Evolutionary conservation across 1,140 invertebrate species (phyloP).

Genomic region (Pachyrhynchus sulphureomaculatus): DNA sequence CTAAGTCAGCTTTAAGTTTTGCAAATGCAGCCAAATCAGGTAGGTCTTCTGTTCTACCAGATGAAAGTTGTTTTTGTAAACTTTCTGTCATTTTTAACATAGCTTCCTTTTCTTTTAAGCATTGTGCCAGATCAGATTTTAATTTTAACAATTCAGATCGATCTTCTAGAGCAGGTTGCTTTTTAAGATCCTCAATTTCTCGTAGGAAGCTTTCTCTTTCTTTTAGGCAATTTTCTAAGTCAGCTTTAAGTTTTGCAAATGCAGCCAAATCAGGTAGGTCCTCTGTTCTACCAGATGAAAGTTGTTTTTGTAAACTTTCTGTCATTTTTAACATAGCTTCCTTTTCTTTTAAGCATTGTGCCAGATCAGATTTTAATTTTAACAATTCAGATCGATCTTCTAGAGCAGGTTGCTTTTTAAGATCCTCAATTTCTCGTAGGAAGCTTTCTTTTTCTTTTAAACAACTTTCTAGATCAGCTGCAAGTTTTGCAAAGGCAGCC

Average conservation of each 20-base stretch:
- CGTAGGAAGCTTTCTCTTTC: slow-evolving; percentile 35
- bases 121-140: slow-evolving; percentile 7
- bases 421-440: slow-evolving; percentile 5
- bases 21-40: not conserved
- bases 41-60: not conserved
- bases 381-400: not conserved
- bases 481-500: slow-evolving; percentile 1
- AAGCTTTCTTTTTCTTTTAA: slow-evolving; percentile 15
- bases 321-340: slow-evolving; percentile 4
- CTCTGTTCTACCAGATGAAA: too few species aligned
- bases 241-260: slow-evolving; percentile 11
- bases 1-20: not conserved
- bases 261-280: slow-evolving; percentile 3
- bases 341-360: not conserved
- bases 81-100: slow-evolving; percentile 14
- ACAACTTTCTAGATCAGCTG: not conserved
- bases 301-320: slow-evolving; percentile 18
- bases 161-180: slow-evolving; percentile 5
- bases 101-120: slow-evolving; percentile 11
- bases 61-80: slow-evolving; percentile 16
- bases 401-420: not conserved
- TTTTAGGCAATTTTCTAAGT: slow-evolving; percentile 16
- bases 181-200: slow-evolving; percentile 21
- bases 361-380: not conserved
- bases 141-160: slow-evolving; percentile 2